Evolutionary conservation across 2,113 vertebrate genomes (phyloP).

Genomic region (Miniopterus natalensis): DNA sequence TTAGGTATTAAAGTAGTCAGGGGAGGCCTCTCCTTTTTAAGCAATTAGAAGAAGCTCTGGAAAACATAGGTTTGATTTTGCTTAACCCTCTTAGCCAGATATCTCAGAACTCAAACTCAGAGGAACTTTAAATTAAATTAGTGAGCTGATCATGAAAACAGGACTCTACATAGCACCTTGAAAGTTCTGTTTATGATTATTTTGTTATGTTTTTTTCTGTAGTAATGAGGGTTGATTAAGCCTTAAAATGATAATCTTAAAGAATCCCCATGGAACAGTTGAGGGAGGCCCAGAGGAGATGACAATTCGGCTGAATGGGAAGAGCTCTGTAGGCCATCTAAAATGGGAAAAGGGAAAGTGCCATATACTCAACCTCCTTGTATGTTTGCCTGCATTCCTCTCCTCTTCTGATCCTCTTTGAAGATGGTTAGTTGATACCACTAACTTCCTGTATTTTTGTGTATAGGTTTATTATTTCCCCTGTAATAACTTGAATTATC

Average conservation of each 20-base stretch:
- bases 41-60: neutral
- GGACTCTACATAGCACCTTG: neutral
- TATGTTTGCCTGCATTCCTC: neutral
- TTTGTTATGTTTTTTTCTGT: neutral
- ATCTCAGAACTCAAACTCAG: constrained; percentile 32
- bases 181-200: neutral
- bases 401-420: neutral
- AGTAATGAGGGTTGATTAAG: neutral
- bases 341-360: too few species aligned
- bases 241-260: neutral
- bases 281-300: neutral
- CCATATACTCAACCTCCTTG: neutral
- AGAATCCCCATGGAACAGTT: neutral
- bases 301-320: neutral
- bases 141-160: constrained; percentile 1
- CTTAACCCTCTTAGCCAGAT: neutral
- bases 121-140: constrained; percentile 38
- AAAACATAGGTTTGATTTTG: neutral
- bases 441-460: neutral
- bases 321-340: neutral
- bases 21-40: neutral
- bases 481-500: neutral
- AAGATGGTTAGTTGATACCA: neutral
- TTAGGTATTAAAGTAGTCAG: neutral
- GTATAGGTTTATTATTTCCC: neutral